Base-by-base conservation (phyloP, 1,140 invertebrate species). In the Plodia interpunctella region DNA sequence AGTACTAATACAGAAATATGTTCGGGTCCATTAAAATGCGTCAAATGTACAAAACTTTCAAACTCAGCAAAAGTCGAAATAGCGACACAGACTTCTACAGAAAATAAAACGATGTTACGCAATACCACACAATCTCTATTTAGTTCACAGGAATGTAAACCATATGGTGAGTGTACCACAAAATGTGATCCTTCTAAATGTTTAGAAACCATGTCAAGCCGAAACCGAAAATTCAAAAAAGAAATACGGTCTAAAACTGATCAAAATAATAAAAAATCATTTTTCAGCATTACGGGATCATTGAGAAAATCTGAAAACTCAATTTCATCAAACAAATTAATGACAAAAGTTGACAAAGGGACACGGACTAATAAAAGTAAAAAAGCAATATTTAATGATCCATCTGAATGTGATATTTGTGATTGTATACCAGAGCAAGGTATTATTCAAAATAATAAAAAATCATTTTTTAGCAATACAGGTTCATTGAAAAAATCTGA, bases 201-300 rank as follows among this genome's bases (percentile, higher is more conserved):
- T 55, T 64, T 76, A 28, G 61, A 68, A 57, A 68, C 21, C 17
- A 70, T 65, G 19, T 72, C 62, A 49, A 59, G 32, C 57, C 59
- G 54, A 52, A 61, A 66, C 53, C 64, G 69, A 49, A 63, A 72
- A 59, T 72, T 74, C 65, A 66, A 53, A 38, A 73, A 74, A 70
- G 61, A 62, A 32, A 20, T 49, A 20, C 18, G 17, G 3, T 20
- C 49, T 20, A 19, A 51, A 5, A 51, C 9, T 11, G 13, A 2
- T 20, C 18, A 11, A 11, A 11, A 18, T 4, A 51, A 8, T 3
- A 51, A 10, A 51, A 51, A 20, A 20, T 50, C 18, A 57, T 15
- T 55, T 17, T 19, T 17, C 17, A 57, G 59, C 19, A 15, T 53
- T 38, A 55, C 44, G 6, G 21, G 6, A 2, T 25, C 21, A 3